These are phyloP conservation scores for Galerucella nymphaeae DNA, from an alignment of 2,888 invertebrate species.

Conservation along the genomic window DNA sequence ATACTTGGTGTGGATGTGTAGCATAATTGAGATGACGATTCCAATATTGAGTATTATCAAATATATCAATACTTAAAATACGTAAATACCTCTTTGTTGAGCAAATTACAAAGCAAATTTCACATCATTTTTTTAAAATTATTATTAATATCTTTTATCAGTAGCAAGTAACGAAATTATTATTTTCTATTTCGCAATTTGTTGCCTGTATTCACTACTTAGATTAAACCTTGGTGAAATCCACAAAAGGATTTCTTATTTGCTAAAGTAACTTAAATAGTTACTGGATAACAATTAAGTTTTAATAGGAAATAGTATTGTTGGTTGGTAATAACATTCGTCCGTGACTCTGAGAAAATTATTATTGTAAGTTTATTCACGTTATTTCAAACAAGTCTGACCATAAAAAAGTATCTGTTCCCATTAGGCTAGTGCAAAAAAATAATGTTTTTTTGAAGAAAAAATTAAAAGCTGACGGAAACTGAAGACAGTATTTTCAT, in stretches of 20 bases:
- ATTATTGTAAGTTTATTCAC: too few species aligned
- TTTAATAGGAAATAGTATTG: not conserved
- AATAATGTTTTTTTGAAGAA: too few species aligned
- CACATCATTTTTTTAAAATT: conserved; percentile 6
- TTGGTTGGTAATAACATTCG: not conserved
- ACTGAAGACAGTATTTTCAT: too few species aligned
- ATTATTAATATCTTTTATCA: conserved; percentile 21
- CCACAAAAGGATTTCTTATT: conserved; percentile 20
- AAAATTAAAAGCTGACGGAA: too few species aligned
- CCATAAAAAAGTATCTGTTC: too few species aligned
- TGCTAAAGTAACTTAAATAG: conserved; percentile 8
- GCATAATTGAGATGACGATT: too few species aligned
- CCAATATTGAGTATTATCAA: too few species aligned
- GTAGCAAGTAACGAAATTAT: conserved; percentile 7
- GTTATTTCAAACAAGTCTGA: too few species aligned
- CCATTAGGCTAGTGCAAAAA: too few species aligned
- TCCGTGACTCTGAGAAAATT: too few species aligned
- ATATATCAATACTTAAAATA: not conserved
- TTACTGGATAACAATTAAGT: not conserved
- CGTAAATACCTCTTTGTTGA: not conserved
- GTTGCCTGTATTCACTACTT: conserved; percentile 27
- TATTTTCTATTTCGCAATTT: conserved; percentile 28
- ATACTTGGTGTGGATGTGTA: too few species aligned
- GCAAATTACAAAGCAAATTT: conserved; percentile 16
- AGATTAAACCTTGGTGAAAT: conserved; percentile 21